A percentile compares a stretch with the other conserved stretches of the same genome.
Evolutionary conservation across 2,888 invertebrate species (phyloP).

Genomic region (Sarcophaga variegata): DNA sequence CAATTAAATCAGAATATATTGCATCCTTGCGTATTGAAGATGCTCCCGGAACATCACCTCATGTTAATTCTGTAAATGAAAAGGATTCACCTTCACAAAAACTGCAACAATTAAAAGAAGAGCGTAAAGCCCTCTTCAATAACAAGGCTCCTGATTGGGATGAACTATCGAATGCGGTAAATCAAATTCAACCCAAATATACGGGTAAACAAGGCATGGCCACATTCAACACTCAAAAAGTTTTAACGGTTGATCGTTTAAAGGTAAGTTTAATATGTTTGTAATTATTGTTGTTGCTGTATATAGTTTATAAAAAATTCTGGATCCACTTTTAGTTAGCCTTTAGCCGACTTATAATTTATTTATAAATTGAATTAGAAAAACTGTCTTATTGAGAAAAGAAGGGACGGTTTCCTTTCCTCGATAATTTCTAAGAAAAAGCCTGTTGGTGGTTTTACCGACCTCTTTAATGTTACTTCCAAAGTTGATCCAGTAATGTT

Average conservation of each 20-base stretch:
- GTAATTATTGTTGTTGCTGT: not conserved
- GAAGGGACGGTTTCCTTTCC: too few species aligned
- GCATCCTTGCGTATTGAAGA: constrained; percentile 82
- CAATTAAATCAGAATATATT: constrained; percentile 82
- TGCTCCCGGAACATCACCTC: constrained; percentile 70
- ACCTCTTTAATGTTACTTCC: too few species aligned
- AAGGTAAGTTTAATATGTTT: constrained; percentile 78
- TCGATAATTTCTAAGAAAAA: too few species aligned
- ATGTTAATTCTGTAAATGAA: constrained; percentile 5
- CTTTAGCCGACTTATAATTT: too few species aligned
- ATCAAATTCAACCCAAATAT: constrained; percentile 77
- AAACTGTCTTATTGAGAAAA: too few species aligned
- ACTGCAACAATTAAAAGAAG: constrained; percentile 29
- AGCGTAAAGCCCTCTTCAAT: constrained; percentile 60
- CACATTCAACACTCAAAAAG: constrained; percentile 87
- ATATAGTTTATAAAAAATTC: not conserved
- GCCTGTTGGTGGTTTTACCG: too few species aligned
- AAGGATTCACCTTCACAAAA: constrained; percentile 54
- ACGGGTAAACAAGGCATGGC: constrained; percentile 84
- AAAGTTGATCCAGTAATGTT: too few species aligned
- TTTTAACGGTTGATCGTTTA: constrained; percentile 87
- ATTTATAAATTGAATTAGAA: too few species aligned
- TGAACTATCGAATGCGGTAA: constrained; percentile 78
- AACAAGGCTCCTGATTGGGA: constrained; percentile 75
- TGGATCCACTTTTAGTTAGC: too few species aligned